phyloP scores from a whole-genome alignment of 2,797 vertebrate genomes.

The Diplodus puntazzo region DNA sequence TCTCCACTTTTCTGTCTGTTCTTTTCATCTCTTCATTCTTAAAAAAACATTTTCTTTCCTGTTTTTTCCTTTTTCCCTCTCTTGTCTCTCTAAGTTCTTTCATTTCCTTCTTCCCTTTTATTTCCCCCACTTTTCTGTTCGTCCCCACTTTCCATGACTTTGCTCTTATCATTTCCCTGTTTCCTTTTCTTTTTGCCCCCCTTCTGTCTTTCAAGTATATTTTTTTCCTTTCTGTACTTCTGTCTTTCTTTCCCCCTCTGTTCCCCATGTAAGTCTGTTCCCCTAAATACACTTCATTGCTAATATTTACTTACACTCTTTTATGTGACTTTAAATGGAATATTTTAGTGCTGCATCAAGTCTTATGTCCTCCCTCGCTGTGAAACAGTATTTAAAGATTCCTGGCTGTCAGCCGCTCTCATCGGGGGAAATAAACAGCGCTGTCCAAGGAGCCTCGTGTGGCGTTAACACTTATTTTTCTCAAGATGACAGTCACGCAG shows the following conservation, averaged over 20 bases:
- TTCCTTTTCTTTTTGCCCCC: background rate
- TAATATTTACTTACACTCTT: background rate
- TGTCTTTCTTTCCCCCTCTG: background rate
- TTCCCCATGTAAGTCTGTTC: background rate
- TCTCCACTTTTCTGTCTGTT: background rate
- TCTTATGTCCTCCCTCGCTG: background rate
- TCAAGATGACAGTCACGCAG: background rate
- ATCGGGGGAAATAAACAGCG: background rate
- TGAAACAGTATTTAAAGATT: background rate
- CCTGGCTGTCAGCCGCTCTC: background rate
- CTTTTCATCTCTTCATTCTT: background rate
- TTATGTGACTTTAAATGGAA: background rate
- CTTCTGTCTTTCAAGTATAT: background rate
- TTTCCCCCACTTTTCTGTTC: background rate
- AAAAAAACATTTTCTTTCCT: background rate
- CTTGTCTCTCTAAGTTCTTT: background rate
- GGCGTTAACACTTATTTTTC: constrained; percentile 8
- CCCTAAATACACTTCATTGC: background rate
- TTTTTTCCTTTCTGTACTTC: background rate
- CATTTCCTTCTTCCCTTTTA: background rate
- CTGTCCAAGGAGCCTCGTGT: background rate
- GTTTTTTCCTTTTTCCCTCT: background rate
- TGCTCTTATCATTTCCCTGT: background rate
- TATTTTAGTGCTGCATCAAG: background rate
- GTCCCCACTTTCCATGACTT: too few relatives aligned